These are phyloP conservation scores for Blastobasis adustella DNA, from an alignment of 2,888 invertebrate genomes.

Conservation along the genomic window DNA sequence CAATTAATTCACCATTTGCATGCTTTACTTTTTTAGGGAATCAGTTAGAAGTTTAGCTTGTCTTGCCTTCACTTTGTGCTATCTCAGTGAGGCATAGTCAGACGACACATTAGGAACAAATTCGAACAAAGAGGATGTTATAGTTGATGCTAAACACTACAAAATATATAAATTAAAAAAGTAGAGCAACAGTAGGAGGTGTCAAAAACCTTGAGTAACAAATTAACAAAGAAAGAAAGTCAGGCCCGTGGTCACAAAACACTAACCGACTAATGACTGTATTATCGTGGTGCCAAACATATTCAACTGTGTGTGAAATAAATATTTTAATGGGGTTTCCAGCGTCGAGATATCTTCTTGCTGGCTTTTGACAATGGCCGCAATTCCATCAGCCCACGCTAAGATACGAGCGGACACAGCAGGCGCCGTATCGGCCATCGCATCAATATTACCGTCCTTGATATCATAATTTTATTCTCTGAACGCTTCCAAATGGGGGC, in stretches of 20 bases:
- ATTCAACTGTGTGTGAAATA: constrained; percentile 57
- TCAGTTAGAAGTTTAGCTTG: constrained; percentile 18
- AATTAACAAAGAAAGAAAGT: constrained; percentile 15
- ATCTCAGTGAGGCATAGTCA: not conserved
- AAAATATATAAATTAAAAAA: too few species aligned
- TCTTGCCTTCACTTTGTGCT: constrained; percentile 18
- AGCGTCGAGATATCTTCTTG: constrained; percentile 75
- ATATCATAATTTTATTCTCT: constrained; percentile 18
- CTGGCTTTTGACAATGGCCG: constrained; percentile 75
- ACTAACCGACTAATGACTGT: constrained; percentile 57
- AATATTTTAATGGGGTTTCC: constrained; percentile 71
- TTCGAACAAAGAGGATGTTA: too few species aligned
- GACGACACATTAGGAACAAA: too few species aligned
- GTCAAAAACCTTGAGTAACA: not conserved
- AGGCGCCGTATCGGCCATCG: constrained; percentile 59
- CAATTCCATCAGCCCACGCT: constrained; percentile 57
- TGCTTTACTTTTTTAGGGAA: constrained; percentile 14
- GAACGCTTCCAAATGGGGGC: constrained; percentile 19
- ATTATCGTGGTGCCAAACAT: constrained; percentile 39
- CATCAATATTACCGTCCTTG: constrained; percentile 68
- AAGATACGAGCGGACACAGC: constrained; percentile 63
- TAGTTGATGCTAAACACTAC: too few species aligned
- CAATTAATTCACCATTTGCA: constrained; percentile 14
- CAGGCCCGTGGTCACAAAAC: constrained; percentile 37
- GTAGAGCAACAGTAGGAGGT: too few species aligned